Conservation (phyloP, 2,888 invertebrate species). For the Mythimna albipuncta region DNA sequence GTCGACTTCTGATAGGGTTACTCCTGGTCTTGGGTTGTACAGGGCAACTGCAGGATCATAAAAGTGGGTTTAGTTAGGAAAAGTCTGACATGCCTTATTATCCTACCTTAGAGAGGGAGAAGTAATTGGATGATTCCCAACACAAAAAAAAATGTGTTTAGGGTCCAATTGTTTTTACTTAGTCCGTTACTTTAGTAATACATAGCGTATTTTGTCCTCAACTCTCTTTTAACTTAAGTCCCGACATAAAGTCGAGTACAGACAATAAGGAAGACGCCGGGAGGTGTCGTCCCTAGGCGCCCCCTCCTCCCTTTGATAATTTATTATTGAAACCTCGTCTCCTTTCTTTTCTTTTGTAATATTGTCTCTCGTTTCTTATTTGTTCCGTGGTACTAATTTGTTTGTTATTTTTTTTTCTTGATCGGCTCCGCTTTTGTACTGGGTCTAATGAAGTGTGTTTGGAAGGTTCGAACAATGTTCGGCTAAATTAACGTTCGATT, state of each 20-base stretch:
- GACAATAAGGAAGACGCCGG: slow-evolving; percentile 82
- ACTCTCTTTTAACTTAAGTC: slow-evolving; percentile 26
- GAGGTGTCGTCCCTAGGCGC: slow-evolving; percentile 82
- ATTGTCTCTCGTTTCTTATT: slow-evolving; percentile 83
- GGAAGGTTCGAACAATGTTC: slow-evolving; percentile 33
- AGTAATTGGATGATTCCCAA: too few species aligned
- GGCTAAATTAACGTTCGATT: slow-evolving; percentile 56
- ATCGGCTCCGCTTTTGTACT: slow-evolving; percentile 56
- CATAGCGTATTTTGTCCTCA: not conserved
- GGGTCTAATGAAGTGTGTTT: slow-evolving; percentile 58
- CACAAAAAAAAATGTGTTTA: too few species aligned
- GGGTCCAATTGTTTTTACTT: too few species aligned
- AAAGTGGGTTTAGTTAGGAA: too few species aligned
- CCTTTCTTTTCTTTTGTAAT: slow-evolving; percentile 83
- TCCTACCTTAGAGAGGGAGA: too few species aligned
- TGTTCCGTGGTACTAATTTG: slow-evolving; percentile 78
- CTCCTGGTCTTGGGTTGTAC: too few species aligned
- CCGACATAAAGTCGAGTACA: slow-evolving; percentile 74
- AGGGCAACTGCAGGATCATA: too few species aligned
- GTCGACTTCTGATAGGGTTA: too few species aligned
- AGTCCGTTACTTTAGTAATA: too few species aligned
- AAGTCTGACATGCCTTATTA: too few species aligned
- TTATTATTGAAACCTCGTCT: slow-evolving; percentile 87
- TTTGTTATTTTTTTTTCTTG: slow-evolving; percentile 73
- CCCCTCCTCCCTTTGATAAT: slow-evolving; percentile 79